Conservation (phyloP, 2,888 invertebrate genomes). For the Parascotia fuliginaria region DNA sequence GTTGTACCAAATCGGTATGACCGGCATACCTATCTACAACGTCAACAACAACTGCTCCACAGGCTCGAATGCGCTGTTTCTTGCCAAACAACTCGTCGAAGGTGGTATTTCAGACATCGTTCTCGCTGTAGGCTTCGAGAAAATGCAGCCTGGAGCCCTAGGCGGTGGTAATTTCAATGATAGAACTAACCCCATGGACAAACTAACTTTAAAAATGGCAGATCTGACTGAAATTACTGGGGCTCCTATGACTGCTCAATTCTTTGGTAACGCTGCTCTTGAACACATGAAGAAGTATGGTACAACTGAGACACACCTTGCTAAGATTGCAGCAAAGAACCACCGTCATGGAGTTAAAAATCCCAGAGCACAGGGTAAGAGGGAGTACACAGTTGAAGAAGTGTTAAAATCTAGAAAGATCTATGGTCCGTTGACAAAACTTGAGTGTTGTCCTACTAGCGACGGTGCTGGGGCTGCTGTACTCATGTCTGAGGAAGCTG, state of each 20-base stretch:
- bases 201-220: conserved; percentile 93
- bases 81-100: conserved; percentile 97
- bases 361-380: conserved; percentile 98
- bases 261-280: conserved; percentile 98
- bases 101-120: conserved; percentile 95
- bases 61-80: conserved; percentile 95
- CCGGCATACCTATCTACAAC: conserved; percentile 98
- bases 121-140: conserved; percentile 98
- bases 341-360: conserved; percentile 98
- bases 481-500: conserved; percentile 96
- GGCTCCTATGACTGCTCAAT: conserved; percentile 96
- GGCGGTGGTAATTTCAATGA: conserved; percentile 90
- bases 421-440: conserved; percentile 96
- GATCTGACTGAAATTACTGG: conserved; percentile 92
- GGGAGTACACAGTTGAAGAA: conserved; percentile 96
- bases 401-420: conserved; percentile 95
- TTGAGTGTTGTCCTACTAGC: conserved; percentile 99
- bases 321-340: conserved; percentile 99
- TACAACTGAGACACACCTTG: conserved; percentile 96
- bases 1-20: conserved; percentile 97
- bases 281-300: conserved; percentile 99
- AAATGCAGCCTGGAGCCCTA: conserved; percentile 98
- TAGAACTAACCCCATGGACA: conserved; percentile 95
- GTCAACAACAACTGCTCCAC: conserved; percentile 99
- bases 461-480: conserved; percentile 99